Evolutionary conservation across 1,140 invertebrate genomes (phyloP), one percentile per base, ranked within the genome.

Genomic region (Venustaconcha ellipsiformis): DNA sequence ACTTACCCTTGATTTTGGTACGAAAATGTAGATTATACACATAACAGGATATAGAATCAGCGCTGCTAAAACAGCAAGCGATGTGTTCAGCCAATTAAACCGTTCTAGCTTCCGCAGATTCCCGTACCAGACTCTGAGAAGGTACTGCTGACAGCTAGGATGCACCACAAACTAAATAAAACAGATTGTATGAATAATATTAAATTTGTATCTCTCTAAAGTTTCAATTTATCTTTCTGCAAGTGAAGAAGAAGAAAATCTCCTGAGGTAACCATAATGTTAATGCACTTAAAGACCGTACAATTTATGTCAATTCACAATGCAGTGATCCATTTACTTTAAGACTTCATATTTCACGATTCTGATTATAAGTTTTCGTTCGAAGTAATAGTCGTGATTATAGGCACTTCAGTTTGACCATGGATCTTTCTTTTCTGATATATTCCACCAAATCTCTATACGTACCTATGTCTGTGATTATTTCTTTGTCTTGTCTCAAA

Each of bases 91-190:
- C 71, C 73, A 79, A 14, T 70, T 57, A 2, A 75, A 70, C n/a
- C 77, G 56, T 68, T 85, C 82, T 58, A 83, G 77, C 18, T 70
- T 67, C 5, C 78, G 67, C 71, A 84, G 64, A 11, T 80, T 80
- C 18, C 67, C 66, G 75, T 85, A 86, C 93, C 93, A 93, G 55
- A 84, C 80, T 2, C 81, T 48, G 14, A 86, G 82, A 62, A 89
- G 73, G 48, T 86, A 82, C 74, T 89, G 88, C 67, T 89, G 88
- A 72, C 88, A 88, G 58, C 81, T 85, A 2, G 88, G 78, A 78
- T 88, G 87, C 18, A 87, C 83, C 15, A 89, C 86, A 79, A 89
- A 89, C 88, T 89, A 90, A 70, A 75, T 67, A 68, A 59, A 65
- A 57, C 48, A 23, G 20, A 57, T 14, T n/a, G 6, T 62, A n/a